Conservation (phyloP, 2,113 vertebrate genomes). For the Hydrolagus affinis region DNA sequence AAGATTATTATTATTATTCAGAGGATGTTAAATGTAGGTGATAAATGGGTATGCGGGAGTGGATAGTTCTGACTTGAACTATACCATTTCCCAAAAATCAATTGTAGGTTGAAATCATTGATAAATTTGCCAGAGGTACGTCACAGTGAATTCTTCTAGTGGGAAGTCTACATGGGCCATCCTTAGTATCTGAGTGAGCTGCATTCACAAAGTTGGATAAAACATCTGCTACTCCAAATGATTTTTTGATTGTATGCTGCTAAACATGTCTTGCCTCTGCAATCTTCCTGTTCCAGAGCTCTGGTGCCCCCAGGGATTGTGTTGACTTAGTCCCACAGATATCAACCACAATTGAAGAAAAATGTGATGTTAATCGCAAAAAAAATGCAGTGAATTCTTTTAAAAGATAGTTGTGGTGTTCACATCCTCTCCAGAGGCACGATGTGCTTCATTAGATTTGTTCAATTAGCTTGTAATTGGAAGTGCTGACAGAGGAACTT, state of each 20-base stretch:
- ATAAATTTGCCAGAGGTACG: neutral
- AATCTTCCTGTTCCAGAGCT: too few relatives aligned
- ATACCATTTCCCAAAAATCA: neutral
- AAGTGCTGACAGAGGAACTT: neutral
- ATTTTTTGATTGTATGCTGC: too few relatives aligned
- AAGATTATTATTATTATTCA: too few relatives aligned
- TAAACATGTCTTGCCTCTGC: too few relatives aligned
- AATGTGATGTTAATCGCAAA: neutral
- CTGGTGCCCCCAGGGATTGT: neutral
- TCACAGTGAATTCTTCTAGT: neutral
- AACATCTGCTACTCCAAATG: too few relatives aligned
- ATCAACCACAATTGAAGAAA: neutral
- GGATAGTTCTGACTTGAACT: too few relatives aligned
- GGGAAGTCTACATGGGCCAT: neutral
- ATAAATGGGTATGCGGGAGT: too few relatives aligned
- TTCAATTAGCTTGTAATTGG: slow-evolving; percentile 1
- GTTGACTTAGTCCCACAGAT: neutral
- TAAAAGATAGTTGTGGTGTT: neutral
- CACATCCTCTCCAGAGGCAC: neutral
- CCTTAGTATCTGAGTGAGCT: neutral
- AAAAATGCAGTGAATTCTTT: neutral
- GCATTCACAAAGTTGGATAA: too few relatives aligned
- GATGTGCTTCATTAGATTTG: neutral
- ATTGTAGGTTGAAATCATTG: neutral
- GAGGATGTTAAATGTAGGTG: too few relatives aligned